Percentiles rank a stretch among this genome's conserved stretches.
Evolutionary conservation across 2,797 vertebrate species (phyloP).

Genomic region (Novumbra hubbsi): DNA sequence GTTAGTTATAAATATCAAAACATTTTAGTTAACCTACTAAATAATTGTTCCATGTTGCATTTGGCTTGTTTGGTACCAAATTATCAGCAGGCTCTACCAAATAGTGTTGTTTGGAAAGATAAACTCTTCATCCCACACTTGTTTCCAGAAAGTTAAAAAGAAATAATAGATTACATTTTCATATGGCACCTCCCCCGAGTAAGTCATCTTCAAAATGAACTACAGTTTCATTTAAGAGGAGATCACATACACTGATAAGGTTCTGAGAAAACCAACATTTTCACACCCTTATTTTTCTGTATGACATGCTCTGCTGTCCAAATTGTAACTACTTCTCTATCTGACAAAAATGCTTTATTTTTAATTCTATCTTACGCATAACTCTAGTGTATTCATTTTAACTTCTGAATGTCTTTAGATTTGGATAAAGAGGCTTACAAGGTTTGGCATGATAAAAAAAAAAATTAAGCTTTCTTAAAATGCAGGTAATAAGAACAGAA

Average conservation of each 20-base stretch:
- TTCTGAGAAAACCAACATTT: constrained; percentile 15
- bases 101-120: not conserved
- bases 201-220: not conserved
- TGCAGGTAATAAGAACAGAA: not conserved
- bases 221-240: constrained; percentile 3
- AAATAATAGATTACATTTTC: not conserved
- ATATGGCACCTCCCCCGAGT: not conserved
- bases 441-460: not conserved
- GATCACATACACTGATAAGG: constrained; percentile 25
- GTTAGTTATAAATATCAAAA: too few relatives aligned
- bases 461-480: not conserved
- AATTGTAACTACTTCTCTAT: not conserved
- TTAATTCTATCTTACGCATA: not conserved
- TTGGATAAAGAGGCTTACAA: not conserved
- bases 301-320: not conserved
- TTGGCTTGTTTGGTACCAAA: not conserved
- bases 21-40: not conserved
- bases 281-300: constrained; percentile 17
- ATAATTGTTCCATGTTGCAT: not conserved
- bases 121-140: not conserved
- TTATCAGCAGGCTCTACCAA: not conserved
- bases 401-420: not conserved
- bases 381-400: not conserved
- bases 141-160: not conserved
- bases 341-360: not conserved